A percentile compares a stretch with the other conserved stretches of the same genome.
Conservation (phyloP, 1,140 invertebrate species). For the Drosophila neocordata region DNA sequence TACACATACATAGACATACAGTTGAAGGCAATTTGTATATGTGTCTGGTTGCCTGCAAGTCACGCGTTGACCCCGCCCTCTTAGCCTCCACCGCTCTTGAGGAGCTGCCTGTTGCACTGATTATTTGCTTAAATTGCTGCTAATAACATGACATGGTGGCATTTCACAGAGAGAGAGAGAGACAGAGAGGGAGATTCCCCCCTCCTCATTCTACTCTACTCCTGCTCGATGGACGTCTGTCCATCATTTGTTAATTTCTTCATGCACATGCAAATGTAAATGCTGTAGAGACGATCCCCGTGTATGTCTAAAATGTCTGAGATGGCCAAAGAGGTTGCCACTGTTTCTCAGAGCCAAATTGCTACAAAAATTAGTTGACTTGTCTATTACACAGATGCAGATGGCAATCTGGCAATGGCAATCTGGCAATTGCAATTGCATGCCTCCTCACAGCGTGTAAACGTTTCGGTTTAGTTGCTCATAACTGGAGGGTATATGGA, state of each 20-base stretch:
- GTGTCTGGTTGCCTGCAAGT: conserved; percentile 63
- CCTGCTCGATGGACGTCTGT: conserved; percentile 63
- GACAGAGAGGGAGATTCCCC: conserved; percentile 28
- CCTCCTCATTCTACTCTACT: conserved; percentile 59
- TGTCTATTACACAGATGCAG: conserved; percentile 61
- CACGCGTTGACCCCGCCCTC: conserved; percentile 58
- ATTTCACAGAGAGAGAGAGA: conserved; percentile 50
- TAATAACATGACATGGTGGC: conserved; percentile 82
- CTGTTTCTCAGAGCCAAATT: conserved; percentile 62
- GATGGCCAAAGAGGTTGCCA: conserved; percentile 47
- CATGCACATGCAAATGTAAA: conserved; percentile 25
- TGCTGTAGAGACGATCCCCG: background rate
- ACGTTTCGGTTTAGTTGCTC: conserved; percentile 70
- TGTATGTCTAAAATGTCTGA: conserved; percentile 24
- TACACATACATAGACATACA: conserved; percentile 16
- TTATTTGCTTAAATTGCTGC: conserved; percentile 83
- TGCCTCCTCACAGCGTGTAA: conserved; percentile 47
- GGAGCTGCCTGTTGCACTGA: conserved; percentile 69
- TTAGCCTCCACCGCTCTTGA: background rate
- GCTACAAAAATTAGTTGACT: conserved; percentile 59
- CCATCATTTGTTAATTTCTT: conserved; percentile 78
- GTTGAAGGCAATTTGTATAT: conserved; percentile 55
- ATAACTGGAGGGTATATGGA: conserved; percentile 76
- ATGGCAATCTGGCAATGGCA: conserved; percentile 61
- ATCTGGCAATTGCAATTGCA: conserved; percentile 54